Base-by-base conservation (phyloP, 2,888 invertebrate species). In the Ophraella communa region DNA sequence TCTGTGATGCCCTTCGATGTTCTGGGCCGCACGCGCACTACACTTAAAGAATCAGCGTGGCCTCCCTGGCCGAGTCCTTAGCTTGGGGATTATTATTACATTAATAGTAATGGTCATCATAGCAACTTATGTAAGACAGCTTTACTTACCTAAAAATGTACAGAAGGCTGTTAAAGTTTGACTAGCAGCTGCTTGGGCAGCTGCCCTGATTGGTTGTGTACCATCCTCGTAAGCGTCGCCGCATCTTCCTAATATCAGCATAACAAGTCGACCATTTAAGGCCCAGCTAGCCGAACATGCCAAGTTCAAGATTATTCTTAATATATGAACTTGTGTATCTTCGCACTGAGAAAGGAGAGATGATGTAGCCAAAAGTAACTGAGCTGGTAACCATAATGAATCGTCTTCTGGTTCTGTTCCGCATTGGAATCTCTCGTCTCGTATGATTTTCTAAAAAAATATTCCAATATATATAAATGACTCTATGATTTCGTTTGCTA, bases 331-430 rank as follows among this genome's bases (percentile, higher is more conserved):
- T 75, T 96, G 95, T 0, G 93, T 92, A 71, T 97, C 96, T 76
- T 96, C 95, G 60, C 92, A 84, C 77, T 94, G 89, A 70, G 89
- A 87, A 75, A 91, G 87, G 77, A 93, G 89, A 0, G 91, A 91
- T 20, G 92, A 89, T 58, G 96, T 93, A 1, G 95, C 91, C 70
- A 92, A 89, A 35, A 97, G 85, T 62, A 97, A 86, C 82, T 97
- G 97, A 1, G 95, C 92, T 4, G 96, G 95, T 78, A 96, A 85
- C 95, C 96, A 96, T 49, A 94, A 85, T 0, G 94, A 94, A 82
- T 96, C 95, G 79, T 94, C 93, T 82, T 96, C 95, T 0, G 93
- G 93, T 79, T 96, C 96, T 70, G 92, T 88, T 21, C 93, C 93
- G 17, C 94, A 89, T 79, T 95, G 95, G 79, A 96, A 96, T 62